A percentile compares a stretch with the other conserved stretches of the same genome.
phyloP scores from a whole-genome alignment of 1,140 invertebrate genomes.

The Trachelipus rathkii region DNA sequence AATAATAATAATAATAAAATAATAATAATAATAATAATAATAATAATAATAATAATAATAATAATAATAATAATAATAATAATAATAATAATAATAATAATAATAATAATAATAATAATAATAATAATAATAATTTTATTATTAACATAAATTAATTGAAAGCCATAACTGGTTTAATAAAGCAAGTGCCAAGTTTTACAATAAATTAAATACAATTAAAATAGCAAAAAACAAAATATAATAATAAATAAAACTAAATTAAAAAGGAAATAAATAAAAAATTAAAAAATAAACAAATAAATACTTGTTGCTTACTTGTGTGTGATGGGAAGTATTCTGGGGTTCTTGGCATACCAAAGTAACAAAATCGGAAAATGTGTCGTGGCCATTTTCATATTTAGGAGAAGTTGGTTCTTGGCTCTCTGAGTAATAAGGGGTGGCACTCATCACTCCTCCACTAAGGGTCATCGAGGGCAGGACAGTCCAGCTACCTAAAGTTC shows the following conservation, averaged over 20 bases:
- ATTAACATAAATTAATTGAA: too few relatives aligned
- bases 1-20: background rate
- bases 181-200: too few relatives aligned
- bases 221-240: too few relatives aligned
- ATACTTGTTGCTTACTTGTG: constrained; percentile 57
- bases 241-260: too few relatives aligned
- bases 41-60: too few relatives aligned
- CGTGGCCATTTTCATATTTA: constrained; percentile 78
- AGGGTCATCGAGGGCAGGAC: constrained; percentile 32
- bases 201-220: too few relatives aligned
- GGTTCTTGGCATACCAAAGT: constrained; percentile 93
- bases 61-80: too few relatives aligned
- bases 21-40: constrained; percentile 3
- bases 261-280: too few relatives aligned
- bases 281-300: too few relatives aligned
- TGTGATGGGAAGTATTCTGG: constrained; percentile 56
- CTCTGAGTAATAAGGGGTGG: constrained; percentile 57
- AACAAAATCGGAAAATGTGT: constrained; percentile 91
- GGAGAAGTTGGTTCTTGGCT: constrained; percentile 60
- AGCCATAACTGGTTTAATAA: too few relatives aligned
- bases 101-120: constrained; percentile 14
- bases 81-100: constrained; percentile 11
- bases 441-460: constrained; percentile 56
- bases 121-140: constrained; percentile 24
- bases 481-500: background rate